These are phyloP conservation scores for Sinella curviseta DNA, from an alignment of 1,140 invertebrate species.

Conservation along the genomic window DNA sequence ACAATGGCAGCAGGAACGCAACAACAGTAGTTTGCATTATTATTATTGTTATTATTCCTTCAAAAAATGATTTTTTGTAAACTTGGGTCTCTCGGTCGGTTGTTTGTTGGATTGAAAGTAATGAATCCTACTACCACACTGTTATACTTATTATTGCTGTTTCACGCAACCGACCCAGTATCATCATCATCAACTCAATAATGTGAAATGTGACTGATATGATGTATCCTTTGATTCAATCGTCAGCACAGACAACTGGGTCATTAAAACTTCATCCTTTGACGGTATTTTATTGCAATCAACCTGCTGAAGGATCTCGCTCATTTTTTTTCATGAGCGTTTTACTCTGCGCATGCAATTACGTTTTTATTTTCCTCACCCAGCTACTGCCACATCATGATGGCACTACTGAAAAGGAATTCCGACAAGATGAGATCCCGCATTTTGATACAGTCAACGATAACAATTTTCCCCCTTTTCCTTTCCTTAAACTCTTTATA, in stretches of 20 bases:
- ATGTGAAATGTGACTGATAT: slow-evolving; percentile 21
- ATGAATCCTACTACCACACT: neutral
- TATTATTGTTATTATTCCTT: no score
- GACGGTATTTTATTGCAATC: neutral
- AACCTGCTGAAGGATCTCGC: slow-evolving; percentile 2
- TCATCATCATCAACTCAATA: neutral
- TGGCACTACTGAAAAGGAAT: neutral
- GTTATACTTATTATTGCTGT: neutral
- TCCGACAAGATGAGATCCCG: neutral
- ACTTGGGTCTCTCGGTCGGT: no score
- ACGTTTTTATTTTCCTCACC: no score
- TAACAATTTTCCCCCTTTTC: no score
- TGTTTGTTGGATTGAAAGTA: no score
- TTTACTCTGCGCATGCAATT: neutral
- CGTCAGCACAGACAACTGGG: slow-evolving; percentile 10
- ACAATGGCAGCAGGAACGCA: no score
- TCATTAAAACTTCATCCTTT: slow-evolving; percentile 16
- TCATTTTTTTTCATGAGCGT: neutral
- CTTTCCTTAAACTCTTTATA: no score
- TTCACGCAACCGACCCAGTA: slow-evolving; percentile 6
- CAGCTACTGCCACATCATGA: no score
- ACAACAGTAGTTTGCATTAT: no score
- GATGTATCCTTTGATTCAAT: slow-evolving; percentile 16
- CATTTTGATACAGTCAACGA: no score
- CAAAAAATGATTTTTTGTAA: no score